Evolutionary conservation across 2,797 vertebrate genomes (phyloP).

Genomic region (Falco naumanni): DNA sequence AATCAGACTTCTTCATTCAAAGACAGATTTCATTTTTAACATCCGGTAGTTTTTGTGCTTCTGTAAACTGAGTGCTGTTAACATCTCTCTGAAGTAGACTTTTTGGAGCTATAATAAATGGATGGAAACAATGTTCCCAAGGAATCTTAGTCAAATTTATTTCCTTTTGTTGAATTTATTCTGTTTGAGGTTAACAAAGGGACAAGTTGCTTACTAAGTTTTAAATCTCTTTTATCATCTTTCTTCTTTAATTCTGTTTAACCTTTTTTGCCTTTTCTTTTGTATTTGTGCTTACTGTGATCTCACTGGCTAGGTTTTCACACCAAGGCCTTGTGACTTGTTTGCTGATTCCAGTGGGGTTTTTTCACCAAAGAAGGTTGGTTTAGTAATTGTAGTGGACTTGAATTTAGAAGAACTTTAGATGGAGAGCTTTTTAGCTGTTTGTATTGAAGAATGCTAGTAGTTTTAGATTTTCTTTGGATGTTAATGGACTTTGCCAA

Average conservation of each 20-base stretch:
- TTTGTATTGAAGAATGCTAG: slow-evolving; percentile 14
- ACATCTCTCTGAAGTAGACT: background rate
- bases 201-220: background rate
- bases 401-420: slow-evolving; percentile 58
- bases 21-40: background rate
- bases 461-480: slow-evolving; percentile 51
- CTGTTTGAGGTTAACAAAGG: background rate
- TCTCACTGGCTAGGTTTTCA: slow-evolving; percentile 82
- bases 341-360: slow-evolving; percentile 92
- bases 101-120: background rate
- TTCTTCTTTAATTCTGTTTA: slow-evolving; percentile 16
- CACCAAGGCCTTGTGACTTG: slow-evolving; percentile 89
- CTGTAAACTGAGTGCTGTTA: background rate
- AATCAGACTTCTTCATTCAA: background rate
- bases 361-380: slow-evolving; percentile 95
- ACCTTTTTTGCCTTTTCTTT: slow-evolving; percentile 47
- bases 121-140: background rate
- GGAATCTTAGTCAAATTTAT: background rate
- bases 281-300: slow-evolving; percentile 61
- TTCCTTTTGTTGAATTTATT: background rate
- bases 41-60: background rate
- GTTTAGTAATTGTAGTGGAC: slow-evolving; percentile 70
- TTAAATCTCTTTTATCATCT: background rate
- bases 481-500: background rate
- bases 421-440: slow-evolving; percentile 36